Conservation (phyloP, 2,113 vertebrate species). For the Condylura cristata region DNA sequence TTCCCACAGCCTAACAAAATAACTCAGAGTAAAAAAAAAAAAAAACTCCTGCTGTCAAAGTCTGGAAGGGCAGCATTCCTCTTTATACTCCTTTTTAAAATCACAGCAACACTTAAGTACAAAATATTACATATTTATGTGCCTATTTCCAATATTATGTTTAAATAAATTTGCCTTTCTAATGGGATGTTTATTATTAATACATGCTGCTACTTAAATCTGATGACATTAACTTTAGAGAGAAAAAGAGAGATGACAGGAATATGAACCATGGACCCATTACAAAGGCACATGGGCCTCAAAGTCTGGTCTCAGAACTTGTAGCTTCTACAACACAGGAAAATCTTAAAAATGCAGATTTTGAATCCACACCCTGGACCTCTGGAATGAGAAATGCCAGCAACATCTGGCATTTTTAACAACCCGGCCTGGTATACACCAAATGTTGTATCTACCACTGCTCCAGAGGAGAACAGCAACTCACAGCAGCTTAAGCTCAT, state of each 20-base stretch:
- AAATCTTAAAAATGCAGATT: not conserved
- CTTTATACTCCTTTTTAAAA: not conserved
- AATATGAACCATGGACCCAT: not conserved
- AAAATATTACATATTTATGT: not conserved
- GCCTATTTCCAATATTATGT: not conserved
- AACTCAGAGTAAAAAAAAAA: not conserved
- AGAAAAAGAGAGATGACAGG: not conserved
- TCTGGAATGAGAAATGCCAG: not conserved
- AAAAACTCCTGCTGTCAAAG: not conserved
- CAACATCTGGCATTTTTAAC: not conserved
- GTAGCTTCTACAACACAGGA: not conserved
- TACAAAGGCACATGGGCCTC: not conserved
- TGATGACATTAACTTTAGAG: not conserved
- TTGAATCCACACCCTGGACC: not conserved
- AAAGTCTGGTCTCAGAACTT: not conserved
- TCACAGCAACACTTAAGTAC: not conserved
- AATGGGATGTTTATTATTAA: not conserved
- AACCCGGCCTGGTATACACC: not conserved
- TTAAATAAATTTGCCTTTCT: conserved; percentile 3
- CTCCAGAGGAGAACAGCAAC: not conserved
- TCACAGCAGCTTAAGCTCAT: not conserved
- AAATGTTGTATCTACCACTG: not conserved
- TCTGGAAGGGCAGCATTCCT: not conserved
- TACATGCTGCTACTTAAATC: not conserved
- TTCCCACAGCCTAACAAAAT: not conserved